A percentile compares a stretch with the other conserved stretches of the same genome.
Conservation (phyloP, 2,797 vertebrate genomes). For the Scolopax rusticola region DNA sequence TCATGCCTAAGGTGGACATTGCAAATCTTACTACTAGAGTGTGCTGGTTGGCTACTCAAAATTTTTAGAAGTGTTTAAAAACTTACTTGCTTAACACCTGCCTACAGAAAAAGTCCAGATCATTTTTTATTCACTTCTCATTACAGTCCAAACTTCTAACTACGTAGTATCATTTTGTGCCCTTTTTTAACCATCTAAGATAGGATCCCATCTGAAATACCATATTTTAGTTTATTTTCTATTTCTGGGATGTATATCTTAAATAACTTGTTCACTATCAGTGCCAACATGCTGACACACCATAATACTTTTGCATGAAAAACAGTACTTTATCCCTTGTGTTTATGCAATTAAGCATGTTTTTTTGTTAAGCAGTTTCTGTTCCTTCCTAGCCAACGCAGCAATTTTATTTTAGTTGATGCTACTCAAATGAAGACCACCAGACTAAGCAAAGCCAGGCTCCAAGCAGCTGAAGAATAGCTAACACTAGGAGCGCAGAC, state of each 20-base stretch:
- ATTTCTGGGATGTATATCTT: background rate
- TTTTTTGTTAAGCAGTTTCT: conserved; percentile 1
- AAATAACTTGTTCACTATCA: conserved; percentile 7
- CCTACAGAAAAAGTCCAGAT: background rate
- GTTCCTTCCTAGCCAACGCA: background rate
- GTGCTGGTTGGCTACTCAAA: background rate
- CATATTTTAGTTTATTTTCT: background rate
- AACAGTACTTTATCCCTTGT: background rate
- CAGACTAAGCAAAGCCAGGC: background rate
- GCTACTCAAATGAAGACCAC: background rate
- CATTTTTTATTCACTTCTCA: background rate
- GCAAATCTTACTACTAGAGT: background rate
- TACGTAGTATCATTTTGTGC: background rate
- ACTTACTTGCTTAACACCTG: background rate
- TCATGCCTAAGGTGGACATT: background rate
- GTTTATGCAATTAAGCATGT: conserved; percentile 25
- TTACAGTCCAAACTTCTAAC: background rate
- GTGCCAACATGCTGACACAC: background rate
- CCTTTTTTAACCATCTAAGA: background rate
- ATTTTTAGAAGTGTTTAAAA: background rate
- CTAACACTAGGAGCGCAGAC: background rate
- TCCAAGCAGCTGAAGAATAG: background rate
- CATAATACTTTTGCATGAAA: background rate
- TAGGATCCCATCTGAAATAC: background rate
- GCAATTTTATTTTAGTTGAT: background rate